phyloP scores from a whole-genome alignment of 2,888 invertebrate species.

The Antitype chi region DNA sequence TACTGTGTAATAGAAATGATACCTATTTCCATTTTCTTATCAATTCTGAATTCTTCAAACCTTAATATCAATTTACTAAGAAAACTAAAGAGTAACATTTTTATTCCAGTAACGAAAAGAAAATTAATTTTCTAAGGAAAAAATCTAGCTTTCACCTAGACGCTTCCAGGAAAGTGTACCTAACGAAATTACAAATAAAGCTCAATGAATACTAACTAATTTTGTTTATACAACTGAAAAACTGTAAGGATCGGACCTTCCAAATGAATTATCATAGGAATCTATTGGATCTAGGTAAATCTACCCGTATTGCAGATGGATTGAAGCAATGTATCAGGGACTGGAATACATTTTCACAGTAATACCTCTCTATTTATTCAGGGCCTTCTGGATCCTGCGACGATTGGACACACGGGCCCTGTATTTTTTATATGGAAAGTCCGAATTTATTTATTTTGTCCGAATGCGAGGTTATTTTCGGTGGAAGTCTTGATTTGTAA shows the following conservation, averaged over 20 bases:
- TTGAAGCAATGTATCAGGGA: conserved; percentile 48
- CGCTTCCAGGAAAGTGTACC: not conserved
- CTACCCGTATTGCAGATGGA: conserved; percentile 35
- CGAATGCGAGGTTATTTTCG: not conserved
- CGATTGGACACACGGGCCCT: conserved; percentile 36
- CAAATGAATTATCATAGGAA: conserved; percentile 31
- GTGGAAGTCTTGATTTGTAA: not conserved
- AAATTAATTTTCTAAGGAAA: not conserved
- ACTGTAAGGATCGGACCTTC: not conserved
- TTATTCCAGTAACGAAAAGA: conserved; percentile 20
- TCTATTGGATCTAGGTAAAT: conserved; percentile 39
- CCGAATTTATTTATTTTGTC: conserved; percentile 21
- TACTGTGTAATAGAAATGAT: not conserved
- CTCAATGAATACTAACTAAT: conserved; percentile 8
- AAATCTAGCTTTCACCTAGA: not conserved
- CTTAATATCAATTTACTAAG: not conserved
- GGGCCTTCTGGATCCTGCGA: conserved; percentile 25
- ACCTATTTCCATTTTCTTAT: not conserved
- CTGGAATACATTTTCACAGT: conserved; percentile 46
- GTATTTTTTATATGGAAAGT: conserved; percentile 19
- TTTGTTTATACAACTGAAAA: conserved; percentile 6
- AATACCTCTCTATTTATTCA: conserved; percentile 52
- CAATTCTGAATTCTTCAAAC: not conserved
- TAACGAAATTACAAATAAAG: conserved; percentile 13
- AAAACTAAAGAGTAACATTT: conserved; percentile 14